phyloP scores from a whole-genome alignment of 2,797 vertebrate genomes.

The Anguilla anguilla region DNA sequence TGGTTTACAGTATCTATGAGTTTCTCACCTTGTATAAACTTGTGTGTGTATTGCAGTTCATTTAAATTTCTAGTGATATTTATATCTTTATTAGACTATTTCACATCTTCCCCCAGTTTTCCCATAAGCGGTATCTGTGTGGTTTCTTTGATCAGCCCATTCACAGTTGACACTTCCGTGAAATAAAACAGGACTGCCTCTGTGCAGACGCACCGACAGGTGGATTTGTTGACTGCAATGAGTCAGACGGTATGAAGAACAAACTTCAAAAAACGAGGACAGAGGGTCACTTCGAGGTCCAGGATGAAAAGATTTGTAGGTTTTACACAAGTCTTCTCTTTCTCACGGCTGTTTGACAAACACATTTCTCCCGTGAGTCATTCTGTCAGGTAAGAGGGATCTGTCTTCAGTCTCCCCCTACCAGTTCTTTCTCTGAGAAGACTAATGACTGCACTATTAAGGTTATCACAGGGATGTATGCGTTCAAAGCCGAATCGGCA shows the following conservation, averaged over 20 bases:
- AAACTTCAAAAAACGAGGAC: neutral
- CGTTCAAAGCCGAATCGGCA: neutral
- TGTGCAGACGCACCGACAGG: neutral
- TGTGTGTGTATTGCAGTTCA: neutral
- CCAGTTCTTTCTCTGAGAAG: neutral
- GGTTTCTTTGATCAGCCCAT: neutral
- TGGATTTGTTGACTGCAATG: slow-evolving; percentile 2
- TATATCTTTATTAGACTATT: neutral
- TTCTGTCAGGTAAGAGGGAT: neutral
- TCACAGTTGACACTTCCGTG: neutral
- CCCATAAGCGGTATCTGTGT: neutral
- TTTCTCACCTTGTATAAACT: neutral
- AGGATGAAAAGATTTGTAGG: neutral
- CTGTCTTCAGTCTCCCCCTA: neutral
- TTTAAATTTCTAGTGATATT: neutral
- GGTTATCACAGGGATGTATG: neutral
- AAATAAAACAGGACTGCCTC: slow-evolving; percentile 2
- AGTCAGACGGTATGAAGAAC: neutral
- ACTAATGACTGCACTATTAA: neutral
- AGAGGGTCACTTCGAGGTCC: neutral
- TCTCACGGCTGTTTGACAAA: slow-evolving; percentile 2
- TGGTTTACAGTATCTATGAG: neutral
- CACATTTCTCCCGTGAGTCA: neutral
- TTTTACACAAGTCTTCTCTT: neutral
- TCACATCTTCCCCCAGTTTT: neutral